phyloP scores from a whole-genome alignment of 2,797 vertebrate species.

The Catostomus latipinnis region DNA sequence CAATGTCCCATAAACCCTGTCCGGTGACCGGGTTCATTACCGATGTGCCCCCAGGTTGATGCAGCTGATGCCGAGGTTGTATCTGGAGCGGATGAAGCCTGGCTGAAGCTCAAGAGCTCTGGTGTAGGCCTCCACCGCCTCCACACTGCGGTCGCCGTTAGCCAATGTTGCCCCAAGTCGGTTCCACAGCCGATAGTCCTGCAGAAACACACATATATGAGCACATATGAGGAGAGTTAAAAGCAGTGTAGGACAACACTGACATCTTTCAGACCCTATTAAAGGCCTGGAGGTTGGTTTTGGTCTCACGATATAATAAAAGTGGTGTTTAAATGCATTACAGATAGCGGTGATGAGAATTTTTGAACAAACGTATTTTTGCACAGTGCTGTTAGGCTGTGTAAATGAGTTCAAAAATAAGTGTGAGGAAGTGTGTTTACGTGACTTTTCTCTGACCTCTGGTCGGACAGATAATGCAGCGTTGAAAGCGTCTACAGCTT shows the following conservation, averaged over 20 bases:
- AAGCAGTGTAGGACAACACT: too few relatives aligned
- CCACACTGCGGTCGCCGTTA: slow-evolving; percentile 90
- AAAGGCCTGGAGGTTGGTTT: too few relatives aligned
- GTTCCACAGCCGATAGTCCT: slow-evolving; percentile 97
- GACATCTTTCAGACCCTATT: too few relatives aligned
- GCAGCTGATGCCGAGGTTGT: slow-evolving; percentile 96
- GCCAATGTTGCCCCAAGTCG: slow-evolving; percentile 93
- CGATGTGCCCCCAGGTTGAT: slow-evolving; percentile 95
- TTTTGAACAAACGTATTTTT: neutral
- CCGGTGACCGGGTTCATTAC: slow-evolving; percentile 67
- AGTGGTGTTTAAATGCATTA: too few relatives aligned
- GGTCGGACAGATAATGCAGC: slow-evolving; percentile 91
- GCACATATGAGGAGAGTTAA: neutral
- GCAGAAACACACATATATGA: slow-evolving; percentile 6
- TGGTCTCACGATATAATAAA: too few relatives aligned
- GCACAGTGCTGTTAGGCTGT: neutral
- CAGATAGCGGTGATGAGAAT: too few relatives aligned
- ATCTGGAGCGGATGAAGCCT: slow-evolving; percentile 93
- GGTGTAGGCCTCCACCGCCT: slow-evolving; percentile 93
- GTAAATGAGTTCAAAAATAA: neutral
- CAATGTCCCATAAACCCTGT: neutral
- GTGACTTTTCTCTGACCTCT: slow-evolving; percentile 76
- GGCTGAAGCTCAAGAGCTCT: slow-evolving; percentile 92
- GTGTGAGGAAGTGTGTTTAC: neutral
- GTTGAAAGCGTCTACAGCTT: slow-evolving; percentile 92